Base-by-base conservation (phyloP, 2,113 vertebrate genomes). In the Chunga burmeisteri region DNA sequence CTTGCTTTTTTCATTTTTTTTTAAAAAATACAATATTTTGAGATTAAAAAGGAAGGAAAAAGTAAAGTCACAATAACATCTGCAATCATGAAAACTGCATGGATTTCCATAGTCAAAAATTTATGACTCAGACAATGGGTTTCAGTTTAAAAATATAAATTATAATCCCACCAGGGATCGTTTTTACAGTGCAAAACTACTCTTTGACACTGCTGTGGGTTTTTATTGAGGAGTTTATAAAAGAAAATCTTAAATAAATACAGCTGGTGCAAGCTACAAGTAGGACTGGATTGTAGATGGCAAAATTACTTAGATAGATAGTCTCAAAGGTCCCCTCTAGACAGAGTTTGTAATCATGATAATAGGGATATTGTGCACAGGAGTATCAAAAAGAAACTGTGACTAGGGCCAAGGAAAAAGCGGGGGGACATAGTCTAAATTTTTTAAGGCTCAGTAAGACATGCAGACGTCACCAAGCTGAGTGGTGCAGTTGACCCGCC, bases 181-280 rank as follows among this genome's bases (percentile, higher is more conserved):
- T 82, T 96, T 97, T 96, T 92, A 86, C 25, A 52, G 47, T 40
- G 30, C 34, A 81, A 86, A 93, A 73, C 81, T 96, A 81, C 53
- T 94, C 81, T 93, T 93, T 93, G 88, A 92, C 91, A 66, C 63
- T 82, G 74, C 73, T 0, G 2, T 56, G 86, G 58, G 14, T 88
- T 97, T 96, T 94, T 96, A 88, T 95, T 94, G 80, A 91, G 79
- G 59, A 81, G 59, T 88, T 95, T 92, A 79, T 95, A 96, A 95
- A 93, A 91, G 88, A 82, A 95, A 96, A 95, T 62, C 79, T 94
- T 94, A 97, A 95, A 96, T 93, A 97, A 97, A 96, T 94, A 94
- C 96, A 97, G 94, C 95, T 97, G 96, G 74, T 94, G 22, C 34
- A 73, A 86, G 72, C 21, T 96, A 93, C 82, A 93, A 88, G 90